These are phyloP conservation scores for Ptychodera flava DNA, from an alignment of 35 echinoderm and acorn worm genomes.

Conservation along the genomic window DNA sequence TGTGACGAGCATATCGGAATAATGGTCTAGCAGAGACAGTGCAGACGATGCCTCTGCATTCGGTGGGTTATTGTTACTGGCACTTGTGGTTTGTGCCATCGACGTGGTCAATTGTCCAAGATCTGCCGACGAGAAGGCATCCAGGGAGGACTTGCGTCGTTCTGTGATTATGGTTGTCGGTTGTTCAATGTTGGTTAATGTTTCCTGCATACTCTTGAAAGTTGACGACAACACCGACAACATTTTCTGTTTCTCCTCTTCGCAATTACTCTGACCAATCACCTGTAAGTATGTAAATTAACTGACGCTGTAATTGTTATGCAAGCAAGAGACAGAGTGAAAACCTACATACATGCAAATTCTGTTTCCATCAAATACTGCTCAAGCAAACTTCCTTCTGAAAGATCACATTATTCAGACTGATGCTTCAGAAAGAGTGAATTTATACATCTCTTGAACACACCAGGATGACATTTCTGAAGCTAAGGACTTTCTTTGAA, in stretches of 20 bases:
- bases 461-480: too few species aligned
- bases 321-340: too few species aligned
- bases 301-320: too few species aligned
- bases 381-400: too few species aligned
- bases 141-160: background rate
- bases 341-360: too few species aligned
- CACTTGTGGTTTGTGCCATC: background rate
- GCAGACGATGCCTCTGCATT: background rate
- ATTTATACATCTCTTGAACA: too few species aligned
- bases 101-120: background rate
- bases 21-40: background rate
- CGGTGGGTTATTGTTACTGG: background rate
- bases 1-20: background rate
- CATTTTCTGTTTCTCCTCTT: background rate
- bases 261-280: background rate
- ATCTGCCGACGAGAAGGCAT: background rate
- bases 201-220: background rate
- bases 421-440: too few species aligned
- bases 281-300: too few species aligned
- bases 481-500: too few species aligned
- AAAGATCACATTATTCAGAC: too few species aligned
- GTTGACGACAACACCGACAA: background rate
- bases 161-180: background rate
- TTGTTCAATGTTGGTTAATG: background rate
- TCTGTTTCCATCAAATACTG: too few species aligned